A percentile compares a stretch with the other conserved stretches of the same genome.
These are phyloP conservation scores for Pocillopora meandrina DNA, from an alignment of 92 coral and sea anemone genomes.

Conservation along the genomic window DNA sequence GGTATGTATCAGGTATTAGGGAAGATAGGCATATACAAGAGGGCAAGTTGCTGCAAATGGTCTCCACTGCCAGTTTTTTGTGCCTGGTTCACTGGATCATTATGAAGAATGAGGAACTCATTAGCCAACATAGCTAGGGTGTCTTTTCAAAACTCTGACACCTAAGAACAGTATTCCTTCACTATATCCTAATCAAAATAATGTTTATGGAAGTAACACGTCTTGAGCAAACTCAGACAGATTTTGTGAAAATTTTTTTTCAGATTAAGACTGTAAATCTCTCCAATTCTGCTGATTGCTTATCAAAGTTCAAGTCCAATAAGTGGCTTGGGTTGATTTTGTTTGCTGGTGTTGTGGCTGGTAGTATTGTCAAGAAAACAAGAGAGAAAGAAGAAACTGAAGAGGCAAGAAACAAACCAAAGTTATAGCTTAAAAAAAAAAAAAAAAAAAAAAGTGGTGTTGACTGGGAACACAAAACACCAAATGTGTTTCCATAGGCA, in stretches of 20 bases:
- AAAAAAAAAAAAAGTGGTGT: too few relatives aligned
- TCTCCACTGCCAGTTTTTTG: too few relatives aligned
- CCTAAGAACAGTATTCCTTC: too few relatives aligned
- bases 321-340: constrained; percentile 88
- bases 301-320: constrained; percentile 88
- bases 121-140: too few relatives aligned
- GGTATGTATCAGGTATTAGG: not conserved
- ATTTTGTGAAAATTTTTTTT: not conserved
- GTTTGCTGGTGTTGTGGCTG: constrained; percentile 69
- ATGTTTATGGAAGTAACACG: too few relatives aligned
- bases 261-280: constrained; percentile 79
- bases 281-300: constrained; percentile 74
- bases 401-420: constrained; percentile 3
- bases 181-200: too few relatives aligned
- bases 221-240: not conserved
- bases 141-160: too few relatives aligned
- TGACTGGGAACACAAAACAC: too few relatives aligned
- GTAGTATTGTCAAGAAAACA: constrained; percentile 57
- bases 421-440: not conserved
- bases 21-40: not conserved
- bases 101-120: too few relatives aligned
- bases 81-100: too few relatives aligned
- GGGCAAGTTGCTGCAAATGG: too few relatives aligned
- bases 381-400: constrained; percentile 20
- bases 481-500: too few relatives aligned